A percentile compares a stretch with the other conserved stretches of the same genome.
Evolutionary conservation across 2,113 vertebrate species (phyloP).

Genomic region (Seriola dumerili): DNA sequence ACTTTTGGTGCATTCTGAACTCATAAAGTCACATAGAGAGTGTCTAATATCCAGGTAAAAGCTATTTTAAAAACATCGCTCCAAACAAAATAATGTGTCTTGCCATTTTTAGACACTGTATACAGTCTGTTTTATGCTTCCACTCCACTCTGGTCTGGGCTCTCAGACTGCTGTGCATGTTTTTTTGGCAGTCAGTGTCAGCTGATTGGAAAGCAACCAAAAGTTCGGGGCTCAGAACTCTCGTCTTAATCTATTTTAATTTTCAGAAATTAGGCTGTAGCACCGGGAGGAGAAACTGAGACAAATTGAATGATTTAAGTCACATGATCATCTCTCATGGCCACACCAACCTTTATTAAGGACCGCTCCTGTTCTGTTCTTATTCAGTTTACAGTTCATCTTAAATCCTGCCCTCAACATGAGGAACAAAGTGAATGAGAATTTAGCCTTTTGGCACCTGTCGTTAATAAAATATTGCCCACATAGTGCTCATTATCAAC

Average conservation of each 20-base stretch:
- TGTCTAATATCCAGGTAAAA: neutral
- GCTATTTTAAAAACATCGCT: neutral
- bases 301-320: constrained; percentile 38
- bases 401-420: neutral
- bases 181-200: constrained; percentile 16
- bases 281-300: constrained; percentile 14
- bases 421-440: neutral
- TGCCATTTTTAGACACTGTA: constrained; percentile 16
- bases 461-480: constrained; percentile 3
- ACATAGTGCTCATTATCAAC: neutral
- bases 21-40: neutral
- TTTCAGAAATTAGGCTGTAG: constrained; percentile 35
- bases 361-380: neutral
- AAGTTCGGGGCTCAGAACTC: constrained; percentile 12
- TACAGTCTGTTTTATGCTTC: neutral
- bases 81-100: neutral
- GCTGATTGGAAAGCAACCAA: constrained; percentile 31
- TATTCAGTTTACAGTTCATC: neutral
- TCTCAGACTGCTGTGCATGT: constrained; percentile 20
- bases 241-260: constrained; percentile 20
- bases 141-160: neutral
- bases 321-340: constrained; percentile 3
- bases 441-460: neutral
- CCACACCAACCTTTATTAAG: neutral
- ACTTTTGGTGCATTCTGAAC: constrained; percentile 4